Conservation (phyloP, 1,140 invertebrate species). For the Camponotus floridanus region DNA sequence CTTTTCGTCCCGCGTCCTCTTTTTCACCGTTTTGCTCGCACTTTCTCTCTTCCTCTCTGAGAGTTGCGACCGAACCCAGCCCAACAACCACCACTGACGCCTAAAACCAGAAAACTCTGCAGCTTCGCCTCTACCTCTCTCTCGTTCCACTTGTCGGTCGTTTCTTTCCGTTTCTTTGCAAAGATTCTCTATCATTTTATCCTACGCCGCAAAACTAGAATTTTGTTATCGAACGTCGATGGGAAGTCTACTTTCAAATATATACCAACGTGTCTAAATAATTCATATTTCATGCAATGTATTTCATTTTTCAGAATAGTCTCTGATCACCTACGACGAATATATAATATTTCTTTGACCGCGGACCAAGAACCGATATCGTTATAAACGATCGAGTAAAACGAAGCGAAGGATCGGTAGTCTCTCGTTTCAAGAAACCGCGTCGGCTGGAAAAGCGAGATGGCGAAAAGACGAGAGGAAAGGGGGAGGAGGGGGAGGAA, state of each 20-base stretch:
- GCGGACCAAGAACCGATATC: background rate
- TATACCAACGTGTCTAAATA: background rate
- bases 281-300: background rate
- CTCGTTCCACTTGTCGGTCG: background rate
- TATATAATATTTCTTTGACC: conserved; percentile 21
- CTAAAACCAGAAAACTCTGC: conserved; percentile 76
- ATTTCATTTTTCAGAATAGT: background rate
- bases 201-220: background rate
- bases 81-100: conserved; percentile 75
- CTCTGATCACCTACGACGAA: background rate
- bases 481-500: conserved; percentile 17
- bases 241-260: background rate
- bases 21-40: conserved; percentile 57
- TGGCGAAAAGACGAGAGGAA: background rate
- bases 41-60: conserved; percentile 48
- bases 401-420: background rate
- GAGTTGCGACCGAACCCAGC: conserved; percentile 73
- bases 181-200: conserved; percentile 17
- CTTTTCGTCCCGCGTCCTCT: conserved; percentile 51
- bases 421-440: conserved; percentile 14
- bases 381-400: conserved; percentile 28
- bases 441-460: conserved; percentile 5
- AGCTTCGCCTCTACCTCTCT: conserved; percentile 60
- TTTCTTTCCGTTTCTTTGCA: background rate
- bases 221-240: conserved; percentile 10